Evolutionary conservation across 1,140 invertebrate species (phyloP).

Genomic region (Wiebesia pumilae): DNA sequence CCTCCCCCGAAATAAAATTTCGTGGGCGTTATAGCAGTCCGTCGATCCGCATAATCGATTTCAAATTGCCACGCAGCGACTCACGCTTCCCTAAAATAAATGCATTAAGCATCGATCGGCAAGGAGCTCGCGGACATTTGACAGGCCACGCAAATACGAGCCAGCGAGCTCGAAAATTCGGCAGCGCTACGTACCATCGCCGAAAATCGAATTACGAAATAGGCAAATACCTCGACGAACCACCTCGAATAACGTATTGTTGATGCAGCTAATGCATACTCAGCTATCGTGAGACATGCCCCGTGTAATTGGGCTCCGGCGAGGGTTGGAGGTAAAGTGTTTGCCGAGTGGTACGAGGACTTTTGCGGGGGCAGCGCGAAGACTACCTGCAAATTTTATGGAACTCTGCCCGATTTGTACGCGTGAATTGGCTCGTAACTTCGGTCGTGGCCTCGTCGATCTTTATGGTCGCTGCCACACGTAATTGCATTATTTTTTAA

Average conservation of each 20-base stretch:
- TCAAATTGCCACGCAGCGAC: too few species aligned
- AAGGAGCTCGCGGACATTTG: not conserved
- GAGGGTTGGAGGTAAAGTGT: not conserved
- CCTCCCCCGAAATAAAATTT: too few species aligned
- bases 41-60: too few species aligned
- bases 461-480: conserved; percentile 31
- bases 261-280: conserved; percentile 75
- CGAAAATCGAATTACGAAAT: conserved; percentile 72
- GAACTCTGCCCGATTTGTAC: conserved; percentile 53
- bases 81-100: too few species aligned
- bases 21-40: too few species aligned
- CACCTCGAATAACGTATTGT: conserved; percentile 75
- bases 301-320: conserved; percentile 70
- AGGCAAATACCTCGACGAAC: conserved; percentile 62
- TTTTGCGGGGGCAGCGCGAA: not conserved
- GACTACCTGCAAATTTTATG: not conserved
- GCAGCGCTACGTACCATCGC: conserved; percentile 1
- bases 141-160: too few species aligned
- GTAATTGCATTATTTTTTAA: conserved; percentile 52
- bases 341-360: not conserved
- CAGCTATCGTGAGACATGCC: conserved; percentile 66
- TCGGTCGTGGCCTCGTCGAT: conserved; percentile 1
- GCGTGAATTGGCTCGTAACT: conserved; percentile 53
- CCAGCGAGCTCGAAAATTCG: not conserved
- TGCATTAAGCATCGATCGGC: too few species aligned